Base-by-base conservation (phyloP, 2,888 invertebrate genomes). In the Ornithoptera priamus region DNA sequence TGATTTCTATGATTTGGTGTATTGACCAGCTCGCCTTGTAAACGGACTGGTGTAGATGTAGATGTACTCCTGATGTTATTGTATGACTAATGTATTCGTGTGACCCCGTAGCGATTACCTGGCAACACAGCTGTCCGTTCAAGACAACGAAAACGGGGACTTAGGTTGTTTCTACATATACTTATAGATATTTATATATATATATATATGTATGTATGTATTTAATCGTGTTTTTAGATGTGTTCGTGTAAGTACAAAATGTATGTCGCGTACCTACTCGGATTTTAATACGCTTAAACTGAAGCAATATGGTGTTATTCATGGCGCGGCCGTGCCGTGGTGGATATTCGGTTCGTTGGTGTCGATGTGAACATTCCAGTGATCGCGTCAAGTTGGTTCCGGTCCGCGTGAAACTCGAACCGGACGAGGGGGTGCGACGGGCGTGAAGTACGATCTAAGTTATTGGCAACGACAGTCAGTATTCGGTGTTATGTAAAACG, bases 71-170 rank as follows among this genome's bases (percentile, higher is more conserved):
- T 86, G 82, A 84, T 83, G 86, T 86, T 87, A 86, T 85, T 85
- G 78, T 62, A 76, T 77, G 76, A 79, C 77, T 76, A 75, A 74
- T 79, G 80, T 73, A 77, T 80, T 77, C 75, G 79, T 87, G 81
- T 84, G 82, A 80, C 85, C 88, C 86, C 85, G 83, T 87, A 87
- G 86, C 56, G 36, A 56, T 75, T 80, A 77, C 80, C 81, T 73
- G 74, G 79, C 66, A 86, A 84, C 84, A 77, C 82, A 82, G 81
- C 88, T 87, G 88, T 92, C 92, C 92, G 86, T 83, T 79, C 79
- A 81, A 87, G 82, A 91, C 92, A 92, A 92, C 92, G 92, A 92
- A 90, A 83, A 84, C 88, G 87, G 88, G 85, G 88, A 85, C 79
- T 81, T 88, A 87, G 91, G 91, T 90, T 90, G 91, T 92, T 90